phyloP scores from a whole-genome alignment of 1,140 invertebrate species.

The Psilanteris sp. region DNA sequence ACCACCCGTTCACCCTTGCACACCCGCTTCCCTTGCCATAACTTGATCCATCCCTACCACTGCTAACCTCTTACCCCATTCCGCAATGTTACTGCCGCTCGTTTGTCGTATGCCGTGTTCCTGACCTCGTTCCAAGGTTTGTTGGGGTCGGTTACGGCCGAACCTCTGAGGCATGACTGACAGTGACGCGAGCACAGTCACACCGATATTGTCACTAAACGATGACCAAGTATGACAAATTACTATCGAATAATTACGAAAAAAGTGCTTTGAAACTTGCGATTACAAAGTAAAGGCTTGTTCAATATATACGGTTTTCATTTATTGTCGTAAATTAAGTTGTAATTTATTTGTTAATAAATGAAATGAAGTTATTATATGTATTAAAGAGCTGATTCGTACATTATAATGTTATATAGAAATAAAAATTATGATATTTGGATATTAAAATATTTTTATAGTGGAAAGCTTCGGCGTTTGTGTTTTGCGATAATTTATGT shows the following conservation, averaged over 20 bases:
- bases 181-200: conserved; percentile 40
- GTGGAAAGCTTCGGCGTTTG: too few species aligned
- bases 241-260: conserved; percentile 3
- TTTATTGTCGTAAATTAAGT: too few species aligned
- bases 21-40: conserved; percentile 40
- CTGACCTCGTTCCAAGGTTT: conserved; percentile 76
- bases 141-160: conserved; percentile 75
- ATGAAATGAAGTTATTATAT: too few species aligned
- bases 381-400: too few species aligned
- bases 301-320: too few species aligned
- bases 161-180: conserved; percentile 61
- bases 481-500: too few species aligned
- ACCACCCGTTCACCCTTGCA: conserved; percentile 33
- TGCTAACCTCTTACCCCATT: conserved; percentile 66
- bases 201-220: conserved; percentile 24
- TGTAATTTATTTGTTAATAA: too few species aligned
- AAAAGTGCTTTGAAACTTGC: too few species aligned
- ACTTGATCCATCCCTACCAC: not conserved
- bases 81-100: conserved; percentile 8
- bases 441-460: too few species aligned
- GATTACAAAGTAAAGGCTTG: too few species aligned
- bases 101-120: conserved; percentile 69
- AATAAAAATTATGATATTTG: too few species aligned
- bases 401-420: too few species aligned
- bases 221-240: conserved; percentile 19